Conservation (phyloP, 2,113 vertebrate species). For the Numida meleagris region DNA sequence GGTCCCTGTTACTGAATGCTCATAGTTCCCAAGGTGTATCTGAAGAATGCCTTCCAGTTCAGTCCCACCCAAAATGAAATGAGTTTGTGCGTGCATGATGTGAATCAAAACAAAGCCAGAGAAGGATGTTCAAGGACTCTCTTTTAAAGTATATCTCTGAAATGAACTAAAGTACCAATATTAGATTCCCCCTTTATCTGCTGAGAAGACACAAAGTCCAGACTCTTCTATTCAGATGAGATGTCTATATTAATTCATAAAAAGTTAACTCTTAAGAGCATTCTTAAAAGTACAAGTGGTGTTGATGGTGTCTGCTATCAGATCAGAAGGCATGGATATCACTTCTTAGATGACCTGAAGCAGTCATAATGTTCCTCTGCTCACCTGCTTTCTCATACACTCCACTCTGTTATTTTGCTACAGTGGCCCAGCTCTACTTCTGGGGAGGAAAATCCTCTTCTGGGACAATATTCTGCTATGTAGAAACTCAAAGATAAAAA, state of each 20-base stretch:
- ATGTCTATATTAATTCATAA: not conserved
- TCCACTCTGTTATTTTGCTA: not conserved
- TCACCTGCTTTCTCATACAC: not conserved
- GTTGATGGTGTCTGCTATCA: not conserved
- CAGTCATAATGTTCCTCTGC: not conserved
- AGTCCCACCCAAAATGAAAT: not conserved
- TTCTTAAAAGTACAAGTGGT: not conserved
- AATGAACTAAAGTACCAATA: not conserved
- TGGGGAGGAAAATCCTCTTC: not conserved
- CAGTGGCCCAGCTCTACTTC: not conserved
- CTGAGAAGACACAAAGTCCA: not conserved
- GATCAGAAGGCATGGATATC: not conserved
- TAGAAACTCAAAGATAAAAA: not conserved
- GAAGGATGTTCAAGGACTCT: not conserved
- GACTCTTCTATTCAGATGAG: not conserved
- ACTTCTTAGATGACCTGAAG: not conserved
- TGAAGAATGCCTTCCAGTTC: not conserved
- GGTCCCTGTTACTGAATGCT: not conserved
- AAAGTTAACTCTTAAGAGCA: not conserved
- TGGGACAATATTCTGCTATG: not conserved
- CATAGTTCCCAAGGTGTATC: not conserved
- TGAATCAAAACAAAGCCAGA: not conserved
- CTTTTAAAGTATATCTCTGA: not conserved
- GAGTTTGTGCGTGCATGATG: not conserved
- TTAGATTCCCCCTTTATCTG: not conserved